Evolutionary conservation across 2,113 vertebrate genomes (phyloP), one percentile per base, ranked within the genome.

Genomic region (Hiodon tergisus): DNA sequence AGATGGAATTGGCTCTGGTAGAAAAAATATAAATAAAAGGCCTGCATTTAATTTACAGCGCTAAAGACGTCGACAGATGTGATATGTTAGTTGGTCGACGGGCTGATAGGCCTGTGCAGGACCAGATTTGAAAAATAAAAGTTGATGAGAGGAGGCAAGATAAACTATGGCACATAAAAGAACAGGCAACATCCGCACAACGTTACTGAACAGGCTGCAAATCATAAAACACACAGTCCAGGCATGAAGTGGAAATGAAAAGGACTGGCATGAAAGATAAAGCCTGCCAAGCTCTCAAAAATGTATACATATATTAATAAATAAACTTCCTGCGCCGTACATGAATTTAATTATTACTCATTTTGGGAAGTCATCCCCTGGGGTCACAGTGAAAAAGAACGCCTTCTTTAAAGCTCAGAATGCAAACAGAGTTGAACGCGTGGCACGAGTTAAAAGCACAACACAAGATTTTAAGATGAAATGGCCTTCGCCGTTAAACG

Each of bases 101-200:
- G 74, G 51, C 55, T 60, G 52, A 54, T 76, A 79, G 72, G 69
- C 48, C n/a, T 48, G 60, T 47, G 69, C 31, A 61, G 54, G 59
- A 65, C n/a, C 54, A 69, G 50, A 59, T 71, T 57, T 71, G 51
- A 58, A 72, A 71, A 54, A 72, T 54, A 76, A 70, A 74, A 69
- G 31, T 51, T 51, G 59, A 47, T 53, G 17, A 73, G 72, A 17
- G 48, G 67, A 50, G 61, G 62, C 2, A 51, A 73, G 57, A 78
- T 79, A 66, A 72, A 77, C 79, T 31, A 62, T 52, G 46, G 51
- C 54, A 8, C 68, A 63, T 78, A 69, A 79, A 76, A 70, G 17
- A 68, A 60, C 53, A 75, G 51, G 73, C 53, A 76, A 71, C 72
- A 71, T 65, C 75, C 78, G 69, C 59, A 76, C 72, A 79, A 75